A percentile compares a stretch with the other conserved stretches of the same genome.
Evolutionary conservation across 2,888 invertebrate species (phyloP).

Genomic region (Hydraecia micacea): DNA sequence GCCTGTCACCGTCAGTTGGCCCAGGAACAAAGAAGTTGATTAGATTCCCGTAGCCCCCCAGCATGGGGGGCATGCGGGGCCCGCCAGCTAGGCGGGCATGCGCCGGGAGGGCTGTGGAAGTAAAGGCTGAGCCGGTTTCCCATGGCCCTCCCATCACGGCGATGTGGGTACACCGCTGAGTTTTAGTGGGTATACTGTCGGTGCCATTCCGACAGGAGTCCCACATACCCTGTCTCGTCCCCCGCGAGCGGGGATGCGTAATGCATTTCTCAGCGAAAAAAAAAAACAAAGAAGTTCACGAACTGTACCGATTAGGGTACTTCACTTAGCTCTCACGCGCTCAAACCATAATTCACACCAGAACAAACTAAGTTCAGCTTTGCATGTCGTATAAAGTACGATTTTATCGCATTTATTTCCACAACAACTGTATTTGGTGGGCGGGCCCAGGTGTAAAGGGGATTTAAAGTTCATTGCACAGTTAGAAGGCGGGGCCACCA

Average conservation of each 20-base stretch:
- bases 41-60: too few relatives aligned
- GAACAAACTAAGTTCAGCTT: slow-evolving; percentile 75
- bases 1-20: slow-evolving; percentile 64
- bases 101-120: too few relatives aligned
- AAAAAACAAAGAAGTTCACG: slow-evolving; percentile 59
- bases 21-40: slow-evolving; percentile 55
- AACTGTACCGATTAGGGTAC: slow-evolving; percentile 56
- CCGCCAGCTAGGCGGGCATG: too few relatives aligned
- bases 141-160: too few relatives aligned
- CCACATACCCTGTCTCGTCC: too few relatives aligned
- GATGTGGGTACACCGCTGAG: too few relatives aligned
- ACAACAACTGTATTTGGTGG: slow-evolving; percentile 87
- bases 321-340: slow-evolving; percentile 53
- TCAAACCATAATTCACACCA: slow-evolving; percentile 75
- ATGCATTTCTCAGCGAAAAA: too few relatives aligned
- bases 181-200: too few relatives aligned
- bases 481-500: slow-evolving; percentile 82
- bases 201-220: too few relatives aligned
- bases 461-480: slow-evolving; percentile 89
- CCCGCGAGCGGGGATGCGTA: too few relatives aligned
- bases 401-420: slow-evolving; percentile 83
- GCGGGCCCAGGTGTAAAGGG: slow-evolving; percentile 85
- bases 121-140: too few relatives aligned
- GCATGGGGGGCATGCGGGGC: too few relatives aligned
- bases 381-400: slow-evolving; percentile 83